Evolutionary conservation across 1,140 invertebrate species (phyloP).

Genomic region (Metopolophium dirhodum): DNA sequence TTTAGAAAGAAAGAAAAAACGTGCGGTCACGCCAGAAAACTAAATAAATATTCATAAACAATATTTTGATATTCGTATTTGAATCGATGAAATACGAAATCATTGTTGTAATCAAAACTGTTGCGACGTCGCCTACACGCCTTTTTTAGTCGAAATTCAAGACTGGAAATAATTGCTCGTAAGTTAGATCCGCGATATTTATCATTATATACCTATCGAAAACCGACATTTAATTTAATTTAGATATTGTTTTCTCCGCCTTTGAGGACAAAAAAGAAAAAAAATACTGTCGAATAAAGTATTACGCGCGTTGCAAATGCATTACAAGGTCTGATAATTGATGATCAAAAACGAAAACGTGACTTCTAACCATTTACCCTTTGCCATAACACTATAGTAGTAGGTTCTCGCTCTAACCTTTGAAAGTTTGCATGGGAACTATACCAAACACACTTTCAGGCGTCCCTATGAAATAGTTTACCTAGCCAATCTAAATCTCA

Average conservation of each 20-base stretch:
- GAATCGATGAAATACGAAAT: not conserved
- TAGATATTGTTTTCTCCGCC: not conserved
- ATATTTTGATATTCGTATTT: not conserved
- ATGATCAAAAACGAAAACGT: constrained; percentile 17
- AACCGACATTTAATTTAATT: not conserved
- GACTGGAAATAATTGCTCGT: not conserved
- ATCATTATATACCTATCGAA: not conserved
- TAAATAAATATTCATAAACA: not conserved
- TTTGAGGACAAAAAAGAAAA: not conserved
- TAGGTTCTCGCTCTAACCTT: not conserved
- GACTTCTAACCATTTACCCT: constrained; percentile 16
- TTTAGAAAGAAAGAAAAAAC: not conserved
- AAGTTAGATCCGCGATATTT: not conserved
- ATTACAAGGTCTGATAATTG: constrained; percentile 3
- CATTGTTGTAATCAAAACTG: too few species aligned
- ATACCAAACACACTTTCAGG: not conserved
- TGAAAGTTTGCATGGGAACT: not conserved
- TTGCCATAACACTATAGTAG: not conserved
- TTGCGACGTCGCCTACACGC: too few species aligned
- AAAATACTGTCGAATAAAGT: not conserved
- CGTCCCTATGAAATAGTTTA: not conserved
- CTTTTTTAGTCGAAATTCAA: not conserved
- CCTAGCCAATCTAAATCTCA: constrained; percentile 35
- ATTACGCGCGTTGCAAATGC: not conserved
- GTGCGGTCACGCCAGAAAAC: not conserved